Base-by-base conservation (phyloP, 2,888 invertebrate genomes). In the Eupithecia dodoneata region DNA sequence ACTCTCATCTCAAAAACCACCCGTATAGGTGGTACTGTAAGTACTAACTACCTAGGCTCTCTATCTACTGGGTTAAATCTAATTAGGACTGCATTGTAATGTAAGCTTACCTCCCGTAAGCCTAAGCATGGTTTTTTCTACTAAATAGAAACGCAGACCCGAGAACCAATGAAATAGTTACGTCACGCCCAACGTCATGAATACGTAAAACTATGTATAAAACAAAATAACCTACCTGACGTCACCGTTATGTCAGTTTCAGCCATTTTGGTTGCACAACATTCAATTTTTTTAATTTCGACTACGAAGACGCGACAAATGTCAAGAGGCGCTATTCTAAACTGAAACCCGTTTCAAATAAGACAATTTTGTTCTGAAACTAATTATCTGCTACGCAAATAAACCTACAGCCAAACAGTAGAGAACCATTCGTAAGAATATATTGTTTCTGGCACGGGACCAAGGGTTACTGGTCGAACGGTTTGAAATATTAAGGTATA, bases 381-480 rank as follows among this genome's bases (percentile, higher is more conserved):
- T 63, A 63, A 63, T 63, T 63, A 63, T 63, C 63, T 63, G 30
- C 63, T 30, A 63, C 4, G 63, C 63, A 63, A 63, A 63, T 63
- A 59, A 9, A 18, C 55, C 7, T 55, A 55, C 55, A 63, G 63
- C 63, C 63, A 63, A 63, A 63, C 30, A 63, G 2, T 30, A 30
- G 9, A 63, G 18, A 63, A 63, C 63, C 30, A 30, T 63, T 6
- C 63, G 63, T 30, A 30, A 30, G 63, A 30, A 30, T 63, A 63
- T 12, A 63, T 10, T 63, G 63, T 18, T 63, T 63, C 30, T 63
- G 63, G 63, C 63, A 63, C 10, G 18, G 30, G 63, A 63, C 63
- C 30, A 63, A 18, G 18, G 12, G 0, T 30, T 63, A 63, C 30
- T 30, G 63, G 63, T 63, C 30, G 10, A 9, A 12, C 10, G 30